Evolutionary conservation across 2,113 vertebrate genomes (phyloP).

Genomic region (Xenopus laevis): DNA sequence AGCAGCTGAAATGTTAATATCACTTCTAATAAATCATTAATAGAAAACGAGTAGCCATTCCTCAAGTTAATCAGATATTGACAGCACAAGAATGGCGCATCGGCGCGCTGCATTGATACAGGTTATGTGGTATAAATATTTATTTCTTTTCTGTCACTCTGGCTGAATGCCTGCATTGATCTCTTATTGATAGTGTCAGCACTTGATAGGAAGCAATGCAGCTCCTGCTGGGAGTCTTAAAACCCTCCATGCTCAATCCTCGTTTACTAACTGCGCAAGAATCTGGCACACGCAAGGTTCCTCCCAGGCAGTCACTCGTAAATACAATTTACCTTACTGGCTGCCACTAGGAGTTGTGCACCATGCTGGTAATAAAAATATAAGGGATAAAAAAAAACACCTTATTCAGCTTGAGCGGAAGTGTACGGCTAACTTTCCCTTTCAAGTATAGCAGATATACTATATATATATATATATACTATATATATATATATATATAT

Average conservation of each 20-base stretch:
- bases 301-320: slow-evolving; percentile 58
- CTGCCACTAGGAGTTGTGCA: slow-evolving; percentile 25
- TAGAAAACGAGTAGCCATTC: slow-evolving; percentile 84
- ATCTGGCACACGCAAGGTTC: not conserved
- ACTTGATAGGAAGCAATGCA: slow-evolving; percentile 74
- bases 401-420: too few relatives aligned
- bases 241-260: slow-evolving; percentile 67
- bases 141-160: slow-evolving; percentile 94
- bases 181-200: slow-evolving; percentile 72
- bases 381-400: not conserved
- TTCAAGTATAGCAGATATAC: too few relatives aligned
- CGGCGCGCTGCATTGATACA: slow-evolving; percentile 85
- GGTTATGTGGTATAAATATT: slow-evolving; percentile 97
- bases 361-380: not conserved
- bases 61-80: slow-evolving; percentile 96
- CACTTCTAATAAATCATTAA: slow-evolving; percentile 76
- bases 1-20: slow-evolving; percentile 30
- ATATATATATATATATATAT: too few relatives aligned
- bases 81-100: slow-evolving; percentile 89
- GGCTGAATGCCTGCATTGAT: slow-evolving; percentile 81
- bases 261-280: slow-evolving; percentile 63
- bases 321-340: slow-evolving; percentile 50
- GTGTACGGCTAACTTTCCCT: too few relatives aligned
- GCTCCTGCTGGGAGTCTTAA: slow-evolving; percentile 64
- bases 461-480: too few relatives aligned